Evolutionary conservation across 2,888 invertebrate species (phyloP).

Genomic region (Plebejus anna): DNA sequence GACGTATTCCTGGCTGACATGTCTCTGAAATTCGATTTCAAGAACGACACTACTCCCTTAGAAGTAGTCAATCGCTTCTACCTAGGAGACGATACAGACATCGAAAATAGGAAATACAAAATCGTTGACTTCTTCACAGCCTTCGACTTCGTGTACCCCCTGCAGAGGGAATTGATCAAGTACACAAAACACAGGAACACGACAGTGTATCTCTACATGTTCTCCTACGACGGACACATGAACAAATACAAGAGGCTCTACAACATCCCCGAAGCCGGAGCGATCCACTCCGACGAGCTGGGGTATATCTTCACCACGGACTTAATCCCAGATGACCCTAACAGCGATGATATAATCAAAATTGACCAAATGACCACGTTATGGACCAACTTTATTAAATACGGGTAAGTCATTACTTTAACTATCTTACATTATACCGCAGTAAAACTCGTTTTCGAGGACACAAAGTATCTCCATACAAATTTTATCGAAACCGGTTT

Average conservation of each 20-base stretch:
- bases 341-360: background rate
- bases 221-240: conserved; percentile 4
- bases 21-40: background rate
- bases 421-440: too few relatives aligned
- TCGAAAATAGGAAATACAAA: background rate
- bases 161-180: background rate
- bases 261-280: background rate
- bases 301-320: conserved; percentile 13
- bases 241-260: background rate
- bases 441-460: too few relatives aligned
- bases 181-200: conserved; percentile 11
- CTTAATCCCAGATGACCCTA: background rate
- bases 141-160: background rate
- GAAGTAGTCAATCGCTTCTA: background rate
- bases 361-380: conserved; percentile 13
- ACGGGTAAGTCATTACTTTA: background rate
- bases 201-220: background rate
- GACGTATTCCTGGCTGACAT: conserved; percentile 1
- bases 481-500: too few relatives aligned
- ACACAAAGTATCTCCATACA: too few relatives aligned
- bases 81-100: background rate
- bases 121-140: background rate
- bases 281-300: background rate
- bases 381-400: conserved; percentile 8
- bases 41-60: background rate